These are phyloP conservation scores for Takifugu flavidus DNA, from an alignment of 2,113 vertebrate genomes.

Conservation along the genomic window DNA sequence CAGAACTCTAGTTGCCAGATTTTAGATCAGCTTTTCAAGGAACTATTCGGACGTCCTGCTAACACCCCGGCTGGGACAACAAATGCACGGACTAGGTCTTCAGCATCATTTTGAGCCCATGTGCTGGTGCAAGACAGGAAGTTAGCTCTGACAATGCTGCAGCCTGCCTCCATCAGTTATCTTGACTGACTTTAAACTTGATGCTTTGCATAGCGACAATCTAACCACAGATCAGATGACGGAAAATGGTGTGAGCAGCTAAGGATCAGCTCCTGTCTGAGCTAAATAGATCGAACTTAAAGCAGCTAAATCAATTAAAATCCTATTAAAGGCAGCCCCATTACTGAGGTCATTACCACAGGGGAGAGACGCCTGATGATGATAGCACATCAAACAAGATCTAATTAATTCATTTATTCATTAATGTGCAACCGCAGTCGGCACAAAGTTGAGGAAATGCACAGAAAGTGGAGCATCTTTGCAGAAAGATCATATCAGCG, in stretches of 20 bases:
- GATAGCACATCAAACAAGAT: conserved; percentile 69
- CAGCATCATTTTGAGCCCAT: too few species aligned
- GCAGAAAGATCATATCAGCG: conserved; percentile 49
- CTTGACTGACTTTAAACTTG: too few species aligned
- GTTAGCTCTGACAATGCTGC: too few species aligned
- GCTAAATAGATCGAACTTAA: conserved; percentile 23
- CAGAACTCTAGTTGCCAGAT: too few species aligned
- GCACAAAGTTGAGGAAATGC: conserved; percentile 9
- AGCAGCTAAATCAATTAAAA: conserved; percentile 73
- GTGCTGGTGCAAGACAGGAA: too few species aligned
- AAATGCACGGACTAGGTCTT: too few species aligned
- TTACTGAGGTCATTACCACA: conserved; percentile 70
- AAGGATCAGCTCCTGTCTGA: conserved; percentile 16
- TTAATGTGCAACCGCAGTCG: conserved; percentile 40
- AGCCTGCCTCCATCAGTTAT: too few species aligned
- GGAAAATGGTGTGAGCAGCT: conserved; percentile 16
- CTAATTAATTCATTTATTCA: conserved; percentile 73
- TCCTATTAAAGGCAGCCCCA: conserved; percentile 64
- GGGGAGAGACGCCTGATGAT: conserved; percentile 52
- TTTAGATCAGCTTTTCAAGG: too few species aligned
- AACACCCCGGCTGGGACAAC: too few species aligned
- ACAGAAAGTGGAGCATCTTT: conserved; percentile 13
- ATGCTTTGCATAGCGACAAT: too few species aligned
- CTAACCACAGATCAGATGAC: neutral
- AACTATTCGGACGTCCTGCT: too few species aligned